Base-by-base conservation (phyloP, 2,113 vertebrate species). In the Elephas maximus region DNA sequence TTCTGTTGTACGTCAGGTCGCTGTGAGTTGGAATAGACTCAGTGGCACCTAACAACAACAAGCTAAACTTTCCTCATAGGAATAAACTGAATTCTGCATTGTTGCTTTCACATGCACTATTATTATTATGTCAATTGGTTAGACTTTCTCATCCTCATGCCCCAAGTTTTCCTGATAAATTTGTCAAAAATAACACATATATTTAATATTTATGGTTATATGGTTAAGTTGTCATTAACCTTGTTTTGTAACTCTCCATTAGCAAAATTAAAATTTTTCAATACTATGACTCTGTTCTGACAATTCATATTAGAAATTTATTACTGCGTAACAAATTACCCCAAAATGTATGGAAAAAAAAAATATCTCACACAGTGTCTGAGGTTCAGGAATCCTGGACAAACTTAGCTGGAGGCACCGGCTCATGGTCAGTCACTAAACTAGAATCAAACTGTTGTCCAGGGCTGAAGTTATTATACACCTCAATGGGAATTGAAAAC, bases 401-500 rank as follows among this genome's bases (percentile, higher is more conserved):
- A 60, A 28, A 3, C 21, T 30, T 33, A 69, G 41, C 57, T 30
- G 5, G 24, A 80, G 10, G 20, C 5, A 12, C 48, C 87, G 2
- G 2, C 0, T 33, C 11, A 18, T 28, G 44, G 71, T 23, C 3
- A 33, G 8, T 5, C 28, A n/a, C 6, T 9, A 37, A 14, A 44
- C 24, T 21, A 0, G 15, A 62, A 8, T 73, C 63, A 48, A 10
- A 12, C 8, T 82, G 37, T n/a, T 1, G 17, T 57, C 17, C 20
- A 11, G 48, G 28, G 6, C 5, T 41, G 21, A 11, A 53, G 1
- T 33, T 11, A 57, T 1, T 14, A 3, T 73, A 11, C 5, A 1
- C 21, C 63, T 33, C 79, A 33, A 74, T 1, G 67, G 48, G 24
- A 85, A 57, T 0, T 92, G 51, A 2, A 85, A 37, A 60, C 33